Evolutionary conservation across 2,797 vertebrate species (phyloP).

Genomic region (Channa striata): DNA sequence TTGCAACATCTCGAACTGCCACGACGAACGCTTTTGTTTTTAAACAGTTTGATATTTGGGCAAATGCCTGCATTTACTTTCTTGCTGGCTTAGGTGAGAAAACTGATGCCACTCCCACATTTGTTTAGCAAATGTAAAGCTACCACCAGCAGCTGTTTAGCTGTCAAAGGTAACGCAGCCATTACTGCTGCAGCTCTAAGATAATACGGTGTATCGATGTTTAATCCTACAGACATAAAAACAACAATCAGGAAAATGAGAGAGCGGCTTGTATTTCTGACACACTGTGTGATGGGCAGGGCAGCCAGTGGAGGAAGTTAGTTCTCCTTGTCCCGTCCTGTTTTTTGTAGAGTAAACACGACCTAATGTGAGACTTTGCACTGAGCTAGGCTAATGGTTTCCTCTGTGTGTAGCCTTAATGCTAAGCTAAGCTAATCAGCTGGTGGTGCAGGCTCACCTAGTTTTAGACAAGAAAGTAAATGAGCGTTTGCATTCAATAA

Average conservation of each 20-base stretch:
- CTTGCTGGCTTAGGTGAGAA: not conserved
- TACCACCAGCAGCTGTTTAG: not conserved
- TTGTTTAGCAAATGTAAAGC: not conserved
- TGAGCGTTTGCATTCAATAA: not conserved
- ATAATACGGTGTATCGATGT: no score
- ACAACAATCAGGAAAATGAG: no score
- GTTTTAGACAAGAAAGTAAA: not conserved
- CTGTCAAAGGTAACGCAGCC: not conserved
- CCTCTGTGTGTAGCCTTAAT: slow-evolving; percentile 11
- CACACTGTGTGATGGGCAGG: no score
- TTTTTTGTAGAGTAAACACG: not conserved
- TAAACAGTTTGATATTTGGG: slow-evolving; percentile 20
- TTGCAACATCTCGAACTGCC: slow-evolving; percentile 17
- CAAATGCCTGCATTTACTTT: not conserved
- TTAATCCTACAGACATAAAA: not conserved
- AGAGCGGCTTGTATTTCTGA: no score
- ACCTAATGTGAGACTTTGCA: not conserved
- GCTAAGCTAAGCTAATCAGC: no score
- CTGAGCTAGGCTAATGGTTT: not conserved
- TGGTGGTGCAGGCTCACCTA: no score
- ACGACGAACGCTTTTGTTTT: not conserved
- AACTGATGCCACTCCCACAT: not conserved
- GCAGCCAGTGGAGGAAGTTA: no score
- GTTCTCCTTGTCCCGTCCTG: not conserved
- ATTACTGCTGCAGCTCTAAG: no score